Evolutionary conservation across 2,113 vertebrate species (phyloP).

Genomic region (Odontesthes bonariensis): DNA sequence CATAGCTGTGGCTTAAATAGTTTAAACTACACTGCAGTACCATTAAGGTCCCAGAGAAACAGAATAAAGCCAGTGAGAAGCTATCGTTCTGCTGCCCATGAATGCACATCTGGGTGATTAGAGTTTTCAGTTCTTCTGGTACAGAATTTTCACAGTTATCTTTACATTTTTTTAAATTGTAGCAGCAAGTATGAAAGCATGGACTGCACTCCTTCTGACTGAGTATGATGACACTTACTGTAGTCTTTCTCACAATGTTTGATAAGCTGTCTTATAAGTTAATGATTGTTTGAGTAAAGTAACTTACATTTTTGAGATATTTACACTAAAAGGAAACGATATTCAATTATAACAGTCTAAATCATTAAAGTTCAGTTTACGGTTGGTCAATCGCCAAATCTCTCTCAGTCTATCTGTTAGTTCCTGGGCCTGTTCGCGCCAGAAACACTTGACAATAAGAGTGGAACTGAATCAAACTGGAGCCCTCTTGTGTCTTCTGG

Average conservation of each 20-base stretch:
- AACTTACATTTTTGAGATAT: conserved; percentile 3
- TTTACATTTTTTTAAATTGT: conserved; percentile 24
- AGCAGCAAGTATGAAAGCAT: conserved; percentile 16
- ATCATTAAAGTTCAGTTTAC: conserved; percentile 22
- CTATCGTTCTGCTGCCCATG: conserved; percentile 54
- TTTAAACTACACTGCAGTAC: conserved; percentile 81
- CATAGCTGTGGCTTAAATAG: conserved; percentile 83
- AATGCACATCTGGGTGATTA: conserved; percentile 59
- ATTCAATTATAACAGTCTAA: conserved; percentile 14
- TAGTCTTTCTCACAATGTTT: conserved; percentile 6
- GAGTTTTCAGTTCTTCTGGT: neutral
- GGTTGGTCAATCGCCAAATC: conserved; percentile 49
- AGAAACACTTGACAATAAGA: conserved; percentile 76
- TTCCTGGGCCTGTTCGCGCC: conserved; percentile 47
- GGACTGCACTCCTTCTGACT: neutral
- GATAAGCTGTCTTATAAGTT: neutral
- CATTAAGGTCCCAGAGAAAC: conserved; percentile 76
- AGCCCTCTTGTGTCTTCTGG: conserved; percentile 78
- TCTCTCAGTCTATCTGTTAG: conserved; percentile 39
- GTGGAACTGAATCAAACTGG: conserved; percentile 73
- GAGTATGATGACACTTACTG: conserved; percentile 8
- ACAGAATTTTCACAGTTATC: conserved; percentile 31
- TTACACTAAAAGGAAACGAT: neutral
- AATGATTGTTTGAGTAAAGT: neutral
- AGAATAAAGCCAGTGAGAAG: conserved; percentile 57